Conservation (phyloP, 2,888 invertebrate genomes). For the Mimachlamys varia region DNA sequence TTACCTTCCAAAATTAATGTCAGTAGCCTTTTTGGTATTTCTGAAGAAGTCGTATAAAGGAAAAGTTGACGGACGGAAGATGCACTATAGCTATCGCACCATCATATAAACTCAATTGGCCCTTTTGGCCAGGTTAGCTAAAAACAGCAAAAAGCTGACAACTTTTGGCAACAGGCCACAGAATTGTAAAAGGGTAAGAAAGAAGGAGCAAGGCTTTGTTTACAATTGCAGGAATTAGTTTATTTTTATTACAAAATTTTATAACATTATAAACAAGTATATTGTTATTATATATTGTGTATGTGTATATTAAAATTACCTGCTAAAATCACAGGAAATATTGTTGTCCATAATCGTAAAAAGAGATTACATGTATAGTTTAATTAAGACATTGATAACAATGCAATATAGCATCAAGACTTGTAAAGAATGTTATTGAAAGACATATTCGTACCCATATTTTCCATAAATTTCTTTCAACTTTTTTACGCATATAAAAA, state of each 20-base stretch:
- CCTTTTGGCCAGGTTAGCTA: too few species aligned
- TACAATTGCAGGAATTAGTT: not conserved
- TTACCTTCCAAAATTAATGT: too few species aligned
- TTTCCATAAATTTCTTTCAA: not conserved
- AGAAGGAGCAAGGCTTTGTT: not conserved
- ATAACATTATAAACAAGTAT: not conserved
- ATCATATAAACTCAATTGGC: too few species aligned
- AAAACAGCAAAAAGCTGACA: too few species aligned
- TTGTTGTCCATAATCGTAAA: not conserved
- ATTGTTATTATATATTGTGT: not conserved
- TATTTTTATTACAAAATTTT: not conserved
- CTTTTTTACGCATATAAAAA: not conserved
- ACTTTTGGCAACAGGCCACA: too few species aligned
- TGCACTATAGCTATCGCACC: too few species aligned
- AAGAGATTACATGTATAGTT: not conserved
- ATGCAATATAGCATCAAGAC: not conserved
- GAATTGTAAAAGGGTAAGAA: too few species aligned
- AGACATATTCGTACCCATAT: not conserved
- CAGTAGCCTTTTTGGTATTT: too few species aligned
- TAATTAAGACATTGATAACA: not conserved
- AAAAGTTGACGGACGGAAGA: too few species aligned
- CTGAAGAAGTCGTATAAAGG: too few species aligned
- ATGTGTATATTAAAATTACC: too few species aligned
- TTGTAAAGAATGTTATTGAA: not conserved
- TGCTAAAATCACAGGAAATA: not conserved